Evolutionary conservation across 2,888 invertebrate species (phyloP).

Genomic region (Meta bourneti): DNA sequence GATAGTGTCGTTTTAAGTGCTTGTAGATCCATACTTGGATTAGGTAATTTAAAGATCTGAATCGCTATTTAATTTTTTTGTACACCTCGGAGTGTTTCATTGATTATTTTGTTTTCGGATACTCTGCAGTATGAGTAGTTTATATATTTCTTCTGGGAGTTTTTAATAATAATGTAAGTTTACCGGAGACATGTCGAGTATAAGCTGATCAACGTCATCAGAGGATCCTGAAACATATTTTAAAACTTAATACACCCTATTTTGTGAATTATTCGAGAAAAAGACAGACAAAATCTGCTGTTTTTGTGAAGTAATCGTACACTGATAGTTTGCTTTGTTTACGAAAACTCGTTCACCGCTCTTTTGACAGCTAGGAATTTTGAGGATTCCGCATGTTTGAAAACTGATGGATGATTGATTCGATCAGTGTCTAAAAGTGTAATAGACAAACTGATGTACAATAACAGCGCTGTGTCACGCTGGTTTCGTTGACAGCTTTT

Average conservation of each 20-base stretch:
- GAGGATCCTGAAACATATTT: conserved; percentile 48
- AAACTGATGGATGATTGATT: conserved; percentile 3
- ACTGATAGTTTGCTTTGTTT: conserved; percentile 13
- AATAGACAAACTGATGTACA: conserved; percentile 49
- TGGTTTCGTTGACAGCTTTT: conserved; percentile 67
- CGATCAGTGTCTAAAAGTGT: conserved; percentile 24
- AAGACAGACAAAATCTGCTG: not conserved
- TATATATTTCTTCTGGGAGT: conserved; percentile 18
- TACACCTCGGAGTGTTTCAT: not conserved
- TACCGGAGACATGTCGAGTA: conserved; percentile 58
- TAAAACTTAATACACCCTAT: not conserved
- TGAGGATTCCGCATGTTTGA: conserved; percentile 1
- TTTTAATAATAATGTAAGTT: conserved; percentile 35
- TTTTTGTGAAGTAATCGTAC: not conserved
- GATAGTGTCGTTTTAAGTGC: conserved; percentile 46
- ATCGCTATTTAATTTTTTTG: conserved; percentile 1
- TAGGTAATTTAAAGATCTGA: conserved; percentile 54
- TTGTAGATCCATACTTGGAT: conserved; percentile 32
- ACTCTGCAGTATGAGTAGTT: conserved; percentile 54
- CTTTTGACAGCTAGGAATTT: conserved; percentile 54
- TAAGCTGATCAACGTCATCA: conserved; percentile 66
- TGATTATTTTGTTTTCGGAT: conserved; percentile 45
- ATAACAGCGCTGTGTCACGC: conserved; percentile 46
- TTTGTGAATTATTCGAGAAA: conserved; percentile 1
- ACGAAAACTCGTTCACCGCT: not conserved